Evolutionary conservation across 1,140 invertebrate species (phyloP).

Genomic region (Copidosoma floridanum): DNA sequence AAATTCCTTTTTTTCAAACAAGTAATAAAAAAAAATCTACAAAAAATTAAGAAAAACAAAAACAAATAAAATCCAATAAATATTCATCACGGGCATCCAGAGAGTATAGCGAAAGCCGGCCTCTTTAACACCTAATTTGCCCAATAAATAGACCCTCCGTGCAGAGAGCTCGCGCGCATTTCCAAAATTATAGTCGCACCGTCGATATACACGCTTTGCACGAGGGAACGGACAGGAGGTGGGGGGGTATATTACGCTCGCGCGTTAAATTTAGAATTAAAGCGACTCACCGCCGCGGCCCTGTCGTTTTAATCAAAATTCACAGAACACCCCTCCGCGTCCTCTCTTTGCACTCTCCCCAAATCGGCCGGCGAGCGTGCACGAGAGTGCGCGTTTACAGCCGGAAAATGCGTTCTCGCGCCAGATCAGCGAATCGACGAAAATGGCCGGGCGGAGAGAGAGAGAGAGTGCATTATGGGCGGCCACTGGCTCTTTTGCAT

Average conservation of each 20-base stretch:
- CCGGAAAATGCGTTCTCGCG: conserved; percentile 30
- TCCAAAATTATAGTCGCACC: conserved; percentile 7
- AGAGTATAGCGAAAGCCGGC: background rate
- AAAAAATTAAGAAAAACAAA: background rate
- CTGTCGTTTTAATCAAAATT: conserved; percentile 36
- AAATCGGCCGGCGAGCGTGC: background rate
- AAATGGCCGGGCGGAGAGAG: no score
- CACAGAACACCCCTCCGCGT: background rate
- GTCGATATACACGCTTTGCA: background rate
- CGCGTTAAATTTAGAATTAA: conserved; percentile 20
- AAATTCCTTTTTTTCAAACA: no score
- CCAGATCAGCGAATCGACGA: conserved; percentile 33
- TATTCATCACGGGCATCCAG: background rate
- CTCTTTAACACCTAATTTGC: conserved; percentile 13
- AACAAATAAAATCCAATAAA: background rate
- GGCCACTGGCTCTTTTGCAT: conserved; percentile 11
- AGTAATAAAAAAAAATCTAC: no score
- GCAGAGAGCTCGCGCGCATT: background rate
- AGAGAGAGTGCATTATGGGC: conserved; percentile 44
- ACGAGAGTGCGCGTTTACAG: background rate
- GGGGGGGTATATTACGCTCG: no score
- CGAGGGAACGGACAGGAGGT: no score
- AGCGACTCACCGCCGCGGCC: background rate
- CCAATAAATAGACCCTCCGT: background rate
- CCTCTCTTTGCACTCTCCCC: background rate